Evolutionary conservation across 2,113 vertebrate genomes (phyloP), one percentile per base, ranked within the genome.

Genomic region (Sinosuthora webbiana): DNA sequence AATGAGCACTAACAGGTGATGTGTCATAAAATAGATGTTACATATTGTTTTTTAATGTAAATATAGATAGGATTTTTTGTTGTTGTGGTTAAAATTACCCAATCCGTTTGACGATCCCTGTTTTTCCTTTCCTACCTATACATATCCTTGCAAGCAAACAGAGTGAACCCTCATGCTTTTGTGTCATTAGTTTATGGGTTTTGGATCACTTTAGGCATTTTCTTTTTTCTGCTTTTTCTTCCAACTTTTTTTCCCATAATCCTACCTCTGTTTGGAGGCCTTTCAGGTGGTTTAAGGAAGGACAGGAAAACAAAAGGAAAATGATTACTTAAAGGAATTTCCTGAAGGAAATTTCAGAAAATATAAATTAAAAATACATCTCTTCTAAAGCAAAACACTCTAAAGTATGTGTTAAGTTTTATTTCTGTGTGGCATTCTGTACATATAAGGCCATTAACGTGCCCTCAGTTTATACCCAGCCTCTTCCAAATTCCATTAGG

Each of bases 281-380:
- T 88, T 73, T 71, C 28, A 88, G 14, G 28, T 60, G 31, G 25
- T 64, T 90, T 70, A 79, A 33, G 56, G 10, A 86, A 88, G 30
- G 45, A 52, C 10, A 7, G 9, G 13, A 16, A 13, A 6, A 14
- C 7, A 81, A 50, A 23, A 18, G 5, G 9, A 18, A 82, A 59
- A 22, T 45, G 6, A 37, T 25, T 28, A 11, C 9, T 65, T 78
- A 49, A 65, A 63, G 53, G 57, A 87, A 69, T 94, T 83, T 89
- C 39, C 74, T 83, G 67, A 75, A 93, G 57, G 77, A 93, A 90
- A 71, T 87, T 74, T 90, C 37, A 77, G 64, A 90, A 91, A 86
- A 60, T 80, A 59, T 24, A 12, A 39, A 89, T 39, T 62, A 47
- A 89, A 93, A 91, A 52, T 59, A n/a, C 12, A 6, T 52, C n/a